These are phyloP conservation scores for Rhynchotus rufescens DNA, from an alignment of 2,797 vertebrate genomes.

Conservation along the genomic window DNA sequence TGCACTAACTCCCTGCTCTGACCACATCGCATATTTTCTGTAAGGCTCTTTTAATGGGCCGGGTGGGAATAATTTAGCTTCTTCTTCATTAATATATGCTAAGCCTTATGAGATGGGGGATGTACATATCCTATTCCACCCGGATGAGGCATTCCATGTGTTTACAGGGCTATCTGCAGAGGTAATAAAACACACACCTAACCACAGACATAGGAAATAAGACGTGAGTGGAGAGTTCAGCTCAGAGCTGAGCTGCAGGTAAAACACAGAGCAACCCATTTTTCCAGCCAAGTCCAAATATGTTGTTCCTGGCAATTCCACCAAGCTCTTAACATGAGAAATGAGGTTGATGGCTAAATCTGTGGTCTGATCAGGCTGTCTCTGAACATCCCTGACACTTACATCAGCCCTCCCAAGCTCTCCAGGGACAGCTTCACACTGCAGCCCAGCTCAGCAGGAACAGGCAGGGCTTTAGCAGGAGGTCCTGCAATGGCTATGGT, in stretches of 20 bases:
- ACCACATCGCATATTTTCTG: slow-evolving; percentile 33
- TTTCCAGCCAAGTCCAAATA: slow-evolving; percentile 16
- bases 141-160: background rate
- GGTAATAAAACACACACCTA: slow-evolving; percentile 26
- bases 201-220: background rate
- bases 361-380: slow-evolving; percentile 48
- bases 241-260: slow-evolving; percentile 42
- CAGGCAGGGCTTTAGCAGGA: slow-evolving; percentile 50
- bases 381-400: slow-evolving; percentile 59
- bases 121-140: background rate
- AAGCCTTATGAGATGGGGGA: slow-evolving; percentile 7
- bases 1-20: slow-evolving; percentile 18
- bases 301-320: slow-evolving; percentile 35
- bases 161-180: background rate
- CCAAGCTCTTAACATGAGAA: slow-evolving; percentile 47
- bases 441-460: slow-evolving; percentile 32
- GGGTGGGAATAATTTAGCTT: slow-evolving; percentile 45
- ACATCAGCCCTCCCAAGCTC: slow-evolving; percentile 63
- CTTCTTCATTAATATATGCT: slow-evolving; percentile 49
- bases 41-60: slow-evolving; percentile 34
- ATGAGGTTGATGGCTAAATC: slow-evolving; percentile 61
- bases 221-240: background rate
- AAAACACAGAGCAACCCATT: slow-evolving; percentile 13
- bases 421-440: slow-evolving; percentile 34
- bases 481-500: background rate